phyloP scores from a whole-genome alignment of 2,113 vertebrate species.

The Austrofundulus limnaeus region DNA sequence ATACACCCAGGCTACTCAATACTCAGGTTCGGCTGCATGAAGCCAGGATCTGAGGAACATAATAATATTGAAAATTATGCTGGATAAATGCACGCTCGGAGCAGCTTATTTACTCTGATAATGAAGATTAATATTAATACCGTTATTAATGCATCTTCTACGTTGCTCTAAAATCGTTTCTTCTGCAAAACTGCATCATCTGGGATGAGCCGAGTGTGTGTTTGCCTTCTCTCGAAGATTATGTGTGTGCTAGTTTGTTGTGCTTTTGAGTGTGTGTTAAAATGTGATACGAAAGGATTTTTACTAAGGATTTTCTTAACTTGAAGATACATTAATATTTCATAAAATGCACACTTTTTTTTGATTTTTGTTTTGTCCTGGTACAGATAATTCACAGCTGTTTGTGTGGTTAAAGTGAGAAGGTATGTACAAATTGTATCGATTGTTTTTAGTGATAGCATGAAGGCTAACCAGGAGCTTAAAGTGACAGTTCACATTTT shows the following conservation, averaged over 20 bases:
- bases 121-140: constrained; percentile 59
- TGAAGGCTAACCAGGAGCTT: constrained; percentile 21
- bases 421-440: neutral
- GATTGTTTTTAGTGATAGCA: constrained; percentile 14
- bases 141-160: constrained; percentile 47
- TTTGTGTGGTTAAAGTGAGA: too few species aligned
- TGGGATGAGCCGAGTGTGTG: constrained; percentile 29
- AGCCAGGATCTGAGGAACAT: constrained; percentile 15
- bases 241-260: constrained; percentile 30
- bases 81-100: constrained; percentile 23
- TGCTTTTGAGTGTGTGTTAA: constrained; percentile 34
- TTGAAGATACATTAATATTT: neutral
- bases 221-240: constrained; percentile 37
- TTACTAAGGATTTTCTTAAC: constrained; percentile 3
- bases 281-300: neutral
- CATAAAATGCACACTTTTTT: too few species aligned
- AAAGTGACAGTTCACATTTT: neutral
- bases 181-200: constrained; percentile 57
- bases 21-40: constrained; percentile 47
- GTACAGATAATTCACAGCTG: too few species aligned
- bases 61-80: constrained; percentile 51
- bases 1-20: constrained; percentile 44
- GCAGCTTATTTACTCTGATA: constrained; percentile 57
- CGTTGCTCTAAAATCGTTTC: constrained; percentile 44
- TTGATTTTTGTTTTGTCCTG: too few species aligned